phyloP scores from a whole-genome alignment of 2,888 invertebrate species.

The Ferdinandea cuprea region DNA sequence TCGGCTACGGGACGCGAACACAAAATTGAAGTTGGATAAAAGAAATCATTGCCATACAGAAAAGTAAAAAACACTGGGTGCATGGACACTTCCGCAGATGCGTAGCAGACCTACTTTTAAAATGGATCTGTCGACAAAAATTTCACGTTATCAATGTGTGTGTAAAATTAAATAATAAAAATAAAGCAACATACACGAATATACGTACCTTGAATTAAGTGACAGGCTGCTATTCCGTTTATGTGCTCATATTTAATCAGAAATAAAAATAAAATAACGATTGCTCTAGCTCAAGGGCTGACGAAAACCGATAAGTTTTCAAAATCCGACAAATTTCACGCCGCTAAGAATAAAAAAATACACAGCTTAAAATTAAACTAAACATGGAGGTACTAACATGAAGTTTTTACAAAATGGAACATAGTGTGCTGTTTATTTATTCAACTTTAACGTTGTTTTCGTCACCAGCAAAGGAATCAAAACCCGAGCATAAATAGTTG shows the following conservation, averaged over 20 bases:
- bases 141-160: conserved; percentile 33
- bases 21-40: conserved; percentile 49
- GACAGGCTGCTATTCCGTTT: conserved; percentile 43
- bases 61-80: conserved; percentile 30
- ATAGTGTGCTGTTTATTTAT: no score
- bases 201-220: conserved; percentile 43
- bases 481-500: conserved; percentile 32
- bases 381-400: background rate
- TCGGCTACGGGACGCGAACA: no score
- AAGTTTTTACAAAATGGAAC: background rate
- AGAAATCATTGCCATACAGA: conserved; percentile 58
- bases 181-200: conserved; percentile 32
- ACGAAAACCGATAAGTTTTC: conserved; percentile 25
- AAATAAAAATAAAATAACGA: conserved; percentile 33
- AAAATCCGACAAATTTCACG: conserved; percentile 21
- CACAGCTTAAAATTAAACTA: conserved; percentile 3
- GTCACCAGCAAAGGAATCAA: conserved; percentile 12
- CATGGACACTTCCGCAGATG: conserved; percentile 68
- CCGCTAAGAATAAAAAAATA: conserved; percentile 16
- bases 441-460: no score
- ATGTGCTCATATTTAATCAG: conserved; percentile 57
- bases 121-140: background rate
- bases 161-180: conserved; percentile 1
- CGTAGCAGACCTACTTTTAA: conserved; percentile 19
- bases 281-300: conserved; percentile 50